phyloP scores from a whole-genome alignment of 2,113 vertebrate genomes.

The Oxyruncus cristatus region DNA sequence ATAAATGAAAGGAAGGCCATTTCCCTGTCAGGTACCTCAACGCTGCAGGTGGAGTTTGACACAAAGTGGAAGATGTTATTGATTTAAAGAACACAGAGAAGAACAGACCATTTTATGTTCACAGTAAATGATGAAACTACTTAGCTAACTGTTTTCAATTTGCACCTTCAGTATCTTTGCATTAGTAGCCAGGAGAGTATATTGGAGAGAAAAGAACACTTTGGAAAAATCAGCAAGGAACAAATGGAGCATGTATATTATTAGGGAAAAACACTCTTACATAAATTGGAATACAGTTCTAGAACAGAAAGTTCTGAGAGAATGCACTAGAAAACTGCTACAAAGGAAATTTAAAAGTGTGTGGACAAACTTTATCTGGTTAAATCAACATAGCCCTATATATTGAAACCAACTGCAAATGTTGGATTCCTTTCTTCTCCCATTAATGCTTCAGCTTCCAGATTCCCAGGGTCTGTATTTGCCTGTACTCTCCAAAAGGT shows the following conservation, averaged over 20 bases:
- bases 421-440: not conserved
- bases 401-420: not conserved
- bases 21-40: not conserved
- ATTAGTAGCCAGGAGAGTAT: not conserved
- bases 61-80: not conserved
- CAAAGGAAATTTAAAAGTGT: not conserved
- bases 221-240: not conserved
- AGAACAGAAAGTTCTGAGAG: not conserved
- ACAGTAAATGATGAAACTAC: conserved; percentile 6
- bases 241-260: not conserved
- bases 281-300: not conserved
- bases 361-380: not conserved
- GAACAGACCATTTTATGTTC: not conserved
- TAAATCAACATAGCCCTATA: not conserved
- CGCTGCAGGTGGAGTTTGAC: not conserved
- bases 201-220: not conserved
- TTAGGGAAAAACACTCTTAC: not conserved
- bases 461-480: not conserved
- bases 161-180: not conserved
- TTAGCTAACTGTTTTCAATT: conserved; percentile 30
- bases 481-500: not conserved
- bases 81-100: not conserved
- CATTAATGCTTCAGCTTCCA: not conserved
- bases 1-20: not conserved
- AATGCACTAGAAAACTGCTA: not conserved